These are phyloP conservation scores for Vannuccia rotundouncinata DNA, from an alignment of 2,888 invertebrate genomes.

Conservation along the genomic window DNA sequence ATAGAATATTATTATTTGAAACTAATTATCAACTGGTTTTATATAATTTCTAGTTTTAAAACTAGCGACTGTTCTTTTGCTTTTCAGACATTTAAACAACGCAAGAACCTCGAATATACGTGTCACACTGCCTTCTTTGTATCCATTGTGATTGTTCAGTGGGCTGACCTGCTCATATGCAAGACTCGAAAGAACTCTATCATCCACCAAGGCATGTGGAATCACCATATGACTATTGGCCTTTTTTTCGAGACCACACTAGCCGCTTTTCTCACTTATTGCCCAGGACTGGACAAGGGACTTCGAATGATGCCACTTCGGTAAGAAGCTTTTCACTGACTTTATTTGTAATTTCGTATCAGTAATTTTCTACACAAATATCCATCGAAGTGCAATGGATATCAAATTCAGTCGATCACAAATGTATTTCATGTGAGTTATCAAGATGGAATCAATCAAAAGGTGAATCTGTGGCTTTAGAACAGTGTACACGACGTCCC, in stretches of 20 bases:
- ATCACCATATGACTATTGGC: slow-evolving; percentile 53
- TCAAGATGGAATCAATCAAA: too few relatives aligned
- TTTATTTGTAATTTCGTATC: slow-evolving; percentile 37
- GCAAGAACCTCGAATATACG: slow-evolving; percentile 88
- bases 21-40: too few relatives aligned
- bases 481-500: too few relatives aligned
- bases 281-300: slow-evolving; percentile 56
- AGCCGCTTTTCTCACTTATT: slow-evolving; percentile 56
- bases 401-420: too few relatives aligned
- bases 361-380: background rate
- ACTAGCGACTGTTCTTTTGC: too few relatives aligned
- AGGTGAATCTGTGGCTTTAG: too few relatives aligned
- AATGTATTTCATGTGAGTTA: too few relatives aligned
- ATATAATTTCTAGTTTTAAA: too few relatives aligned
- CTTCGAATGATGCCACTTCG: slow-evolving; percentile 57
- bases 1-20: too few relatives aligned
- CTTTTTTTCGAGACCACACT: slow-evolving; percentile 57
- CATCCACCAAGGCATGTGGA: slow-evolving; percentile 90
- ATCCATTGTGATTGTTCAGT: slow-evolving; percentile 92
- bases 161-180: slow-evolving; percentile 95
- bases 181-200: slow-evolving; percentile 94
- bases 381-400: too few relatives aligned
- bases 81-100: slow-evolving; percentile 84
- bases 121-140: slow-evolving; percentile 98
- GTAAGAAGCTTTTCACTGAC: too few relatives aligned